phyloP scores from a whole-genome alignment of 30 jellyfish, hydroid and myxozoan genomes.

The Mastigias papua region DNA sequence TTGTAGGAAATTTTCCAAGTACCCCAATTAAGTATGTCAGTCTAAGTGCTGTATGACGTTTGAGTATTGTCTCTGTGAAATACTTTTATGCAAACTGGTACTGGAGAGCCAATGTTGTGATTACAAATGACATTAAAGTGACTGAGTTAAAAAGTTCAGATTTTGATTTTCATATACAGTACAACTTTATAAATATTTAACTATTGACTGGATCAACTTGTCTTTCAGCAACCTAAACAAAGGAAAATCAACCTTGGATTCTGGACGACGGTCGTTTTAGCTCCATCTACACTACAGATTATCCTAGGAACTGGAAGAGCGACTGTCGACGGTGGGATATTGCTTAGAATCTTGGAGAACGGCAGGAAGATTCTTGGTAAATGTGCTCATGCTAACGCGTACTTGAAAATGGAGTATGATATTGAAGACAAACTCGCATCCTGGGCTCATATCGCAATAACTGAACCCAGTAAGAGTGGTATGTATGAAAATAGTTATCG shows the following conservation, averaged over 20 bases:
- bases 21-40: neutral
- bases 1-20: conserved; percentile 3
- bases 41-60: neutral
- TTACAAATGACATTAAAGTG: too few relatives aligned
- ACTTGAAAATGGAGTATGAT: neutral
- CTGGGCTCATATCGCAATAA: conserved; percentile 35
- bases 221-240: conserved; percentile 22
- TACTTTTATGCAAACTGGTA: too few relatives aligned
- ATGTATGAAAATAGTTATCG: too few relatives aligned
- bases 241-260: conserved; percentile 8
- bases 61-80: too few relatives aligned
- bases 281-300: conserved; percentile 8
- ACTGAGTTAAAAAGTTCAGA: too few relatives aligned
- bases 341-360: neutral
- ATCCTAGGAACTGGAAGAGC: conserved; percentile 17
- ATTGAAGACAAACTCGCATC: neutral
- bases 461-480: neutral
- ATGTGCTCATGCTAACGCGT: neutral
- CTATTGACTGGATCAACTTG: too few relatives aligned
- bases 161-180: too few relatives aligned
- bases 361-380: neutral
- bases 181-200: too few relatives aligned
- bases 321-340: conserved; percentile 12
- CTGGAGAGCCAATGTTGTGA: too few relatives aligned
- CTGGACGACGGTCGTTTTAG: conserved; percentile 22